Conservation (phyloP, 2,888 invertebrate genomes). For the Eutolmus rufibarbis region DNA sequence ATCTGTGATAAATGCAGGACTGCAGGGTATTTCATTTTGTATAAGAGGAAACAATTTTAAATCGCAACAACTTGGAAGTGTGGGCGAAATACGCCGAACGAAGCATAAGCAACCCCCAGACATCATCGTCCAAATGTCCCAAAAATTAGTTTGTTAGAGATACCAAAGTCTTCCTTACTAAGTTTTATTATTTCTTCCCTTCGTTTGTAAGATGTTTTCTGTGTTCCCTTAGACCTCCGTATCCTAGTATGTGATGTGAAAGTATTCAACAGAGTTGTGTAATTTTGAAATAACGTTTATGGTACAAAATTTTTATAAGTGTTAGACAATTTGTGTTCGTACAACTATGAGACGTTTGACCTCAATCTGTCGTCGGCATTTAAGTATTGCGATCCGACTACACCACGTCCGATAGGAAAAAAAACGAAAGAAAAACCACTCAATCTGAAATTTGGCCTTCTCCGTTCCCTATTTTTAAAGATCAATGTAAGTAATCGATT, state of each 20-base stretch:
- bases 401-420: conserved; percentile 12
- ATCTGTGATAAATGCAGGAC: conserved; percentile 15
- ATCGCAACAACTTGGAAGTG: background rate
- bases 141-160: background rate
- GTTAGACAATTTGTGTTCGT: conserved; percentile 18
- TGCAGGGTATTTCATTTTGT: conserved; percentile 33
- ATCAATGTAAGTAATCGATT: background rate
- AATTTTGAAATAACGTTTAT: conserved; percentile 22
- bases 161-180: conserved; percentile 16
- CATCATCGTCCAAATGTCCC: background rate
- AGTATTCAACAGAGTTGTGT: conserved; percentile 32
- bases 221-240: background rate
- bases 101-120: background rate
- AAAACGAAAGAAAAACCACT: background rate
- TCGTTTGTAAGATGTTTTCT: background rate
- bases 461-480: conserved; percentile 2
- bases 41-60: background rate
- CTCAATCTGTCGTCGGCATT: background rate
- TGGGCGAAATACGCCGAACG: background rate
- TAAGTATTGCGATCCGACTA: background rate
- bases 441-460: conserved; percentile 25
- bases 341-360: background rate
- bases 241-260: conserved; percentile 3
- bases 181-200: conserved; percentile 14
- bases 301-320: conserved; percentile 36